Percentiles rank a stretch among this genome's conserved stretches.
Conservation (phyloP, 2,888 invertebrate genomes). For the Hetaerina titia region DNA sequence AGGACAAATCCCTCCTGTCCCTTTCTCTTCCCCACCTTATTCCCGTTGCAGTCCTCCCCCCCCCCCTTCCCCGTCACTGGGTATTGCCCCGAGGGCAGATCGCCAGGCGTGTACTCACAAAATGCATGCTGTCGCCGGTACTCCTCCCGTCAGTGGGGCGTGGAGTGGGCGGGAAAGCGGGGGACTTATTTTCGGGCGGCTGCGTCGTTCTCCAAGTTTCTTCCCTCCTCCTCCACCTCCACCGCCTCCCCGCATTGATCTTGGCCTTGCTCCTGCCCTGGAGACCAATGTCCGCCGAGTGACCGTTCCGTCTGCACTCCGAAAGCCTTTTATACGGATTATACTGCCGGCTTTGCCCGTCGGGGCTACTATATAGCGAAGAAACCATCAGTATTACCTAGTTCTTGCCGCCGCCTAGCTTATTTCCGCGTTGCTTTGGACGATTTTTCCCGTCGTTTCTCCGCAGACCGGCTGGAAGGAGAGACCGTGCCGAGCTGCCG, state of each 20-base stretch:
- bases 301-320: not conserved
- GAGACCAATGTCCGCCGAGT: conserved; percentile 16
- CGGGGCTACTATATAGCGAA: not conserved
- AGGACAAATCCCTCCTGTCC: not conserved
- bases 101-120: not conserved
- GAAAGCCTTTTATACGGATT: conserved; percentile 22
- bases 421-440: not conserved
- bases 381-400: not conserved
- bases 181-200: not conserved
- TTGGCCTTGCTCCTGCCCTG: conserved; percentile 2
- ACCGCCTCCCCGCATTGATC: conserved; percentile 10
- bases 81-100: not conserved
- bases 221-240: conserved; percentile 10
- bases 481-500: not conserved
- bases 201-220: not conserved
- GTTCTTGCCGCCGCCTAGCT: not conserved
- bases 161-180: not conserved
- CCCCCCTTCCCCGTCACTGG: not conserved
- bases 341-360: not conserved
- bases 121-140: not conserved
- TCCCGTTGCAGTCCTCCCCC: not conserved
- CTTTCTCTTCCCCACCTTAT: not conserved
- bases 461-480: not conserved
- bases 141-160: not conserved
- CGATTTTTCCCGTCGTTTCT: not conserved